These are phyloP conservation scores for Dicaeum eximium DNA, from an alignment of 2,113 vertebrate genomes.

Conservation along the genomic window DNA sequence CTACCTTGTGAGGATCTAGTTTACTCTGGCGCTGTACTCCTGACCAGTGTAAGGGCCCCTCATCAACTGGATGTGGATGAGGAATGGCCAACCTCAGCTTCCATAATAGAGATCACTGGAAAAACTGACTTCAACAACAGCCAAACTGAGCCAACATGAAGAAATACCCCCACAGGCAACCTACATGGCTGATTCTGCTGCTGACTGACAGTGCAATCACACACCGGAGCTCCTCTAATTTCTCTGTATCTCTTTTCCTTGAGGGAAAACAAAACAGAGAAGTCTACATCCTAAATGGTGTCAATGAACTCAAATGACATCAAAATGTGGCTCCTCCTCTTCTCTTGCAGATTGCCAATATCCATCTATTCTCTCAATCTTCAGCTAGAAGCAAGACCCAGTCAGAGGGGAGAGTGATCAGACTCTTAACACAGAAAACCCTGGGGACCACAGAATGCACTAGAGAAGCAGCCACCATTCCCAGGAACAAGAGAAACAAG, in stretches of 20 bases:
- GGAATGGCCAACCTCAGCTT: not conserved
- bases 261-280: slow-evolving; percentile 1
- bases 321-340: not conserved
- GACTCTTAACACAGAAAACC: not conserved
- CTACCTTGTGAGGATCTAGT: not conserved
- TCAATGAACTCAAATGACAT: not conserved
- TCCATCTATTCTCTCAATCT: not conserved
- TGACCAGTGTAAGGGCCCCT: not conserved
- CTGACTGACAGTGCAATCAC: not conserved
- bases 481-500: not conserved
- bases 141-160: not conserved
- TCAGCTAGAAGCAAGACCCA: not conserved
- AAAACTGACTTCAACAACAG: slow-evolving; percentile 1
- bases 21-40: not conserved
- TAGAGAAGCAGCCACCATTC: not conserved
- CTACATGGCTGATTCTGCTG: not conserved
- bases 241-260: not conserved
- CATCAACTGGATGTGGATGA: not conserved
- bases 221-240: not conserved
- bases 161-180: slow-evolving; percentile 20
- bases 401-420: not conserved
- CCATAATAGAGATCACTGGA: not conserved
- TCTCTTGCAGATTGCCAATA: not conserved
- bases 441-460: not conserved
- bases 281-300: not conserved